Conservation (phyloP, 2,888 invertebrate species). For the Stenoptilia bipunctidactyla region DNA sequence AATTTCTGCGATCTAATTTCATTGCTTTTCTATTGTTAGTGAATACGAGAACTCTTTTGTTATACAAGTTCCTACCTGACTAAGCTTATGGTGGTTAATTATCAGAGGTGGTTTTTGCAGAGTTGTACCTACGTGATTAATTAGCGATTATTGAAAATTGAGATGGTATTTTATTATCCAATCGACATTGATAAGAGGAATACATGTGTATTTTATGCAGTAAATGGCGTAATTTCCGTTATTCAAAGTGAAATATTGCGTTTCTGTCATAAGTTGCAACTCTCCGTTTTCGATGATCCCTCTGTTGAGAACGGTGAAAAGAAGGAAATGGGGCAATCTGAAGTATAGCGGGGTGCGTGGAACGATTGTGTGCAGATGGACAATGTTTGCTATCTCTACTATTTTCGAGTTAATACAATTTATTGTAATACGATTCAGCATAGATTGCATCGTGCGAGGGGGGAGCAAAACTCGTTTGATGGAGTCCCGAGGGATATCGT, state of each 20-base stretch:
- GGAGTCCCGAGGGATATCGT: conserved; percentile 56
- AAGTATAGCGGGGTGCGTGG: conserved; percentile 32
- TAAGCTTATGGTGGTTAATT: too few relatives aligned
- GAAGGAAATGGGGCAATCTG: conserved; percentile 46
- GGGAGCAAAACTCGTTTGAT: conserved; percentile 70
- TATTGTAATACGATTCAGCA: conserved; percentile 72
- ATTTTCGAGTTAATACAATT: conserved; percentile 72
- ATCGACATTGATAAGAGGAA: too few relatives aligned
- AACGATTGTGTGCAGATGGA: conserved; percentile 67
- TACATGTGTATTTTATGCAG: too few relatives aligned
- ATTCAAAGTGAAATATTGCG: conserved; percentile 58
- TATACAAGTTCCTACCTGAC: too few relatives aligned
- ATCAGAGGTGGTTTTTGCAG: too few relatives aligned
- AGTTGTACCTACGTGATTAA: too few relatives aligned
- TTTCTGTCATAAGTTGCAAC: conserved; percentile 54
- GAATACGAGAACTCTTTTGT: conserved; percentile 14
- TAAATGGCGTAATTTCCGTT: conserved; percentile 56
- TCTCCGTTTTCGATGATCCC: conserved; percentile 63
- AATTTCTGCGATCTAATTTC: conserved; percentile 4
- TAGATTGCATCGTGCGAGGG: conserved; percentile 66
- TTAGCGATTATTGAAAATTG: too few relatives aligned
- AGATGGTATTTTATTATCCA: too few relatives aligned
- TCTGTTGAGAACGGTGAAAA: conserved; percentile 34
- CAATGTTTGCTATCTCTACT: conserved; percentile 68
- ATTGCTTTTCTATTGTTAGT: conserved; percentile 10